Evolutionary conservation across 2,113 vertebrate genomes (phyloP), one percentile per base, ranked within the genome.

Genomic region (Tympanuchus pallidicinctus): DNA sequence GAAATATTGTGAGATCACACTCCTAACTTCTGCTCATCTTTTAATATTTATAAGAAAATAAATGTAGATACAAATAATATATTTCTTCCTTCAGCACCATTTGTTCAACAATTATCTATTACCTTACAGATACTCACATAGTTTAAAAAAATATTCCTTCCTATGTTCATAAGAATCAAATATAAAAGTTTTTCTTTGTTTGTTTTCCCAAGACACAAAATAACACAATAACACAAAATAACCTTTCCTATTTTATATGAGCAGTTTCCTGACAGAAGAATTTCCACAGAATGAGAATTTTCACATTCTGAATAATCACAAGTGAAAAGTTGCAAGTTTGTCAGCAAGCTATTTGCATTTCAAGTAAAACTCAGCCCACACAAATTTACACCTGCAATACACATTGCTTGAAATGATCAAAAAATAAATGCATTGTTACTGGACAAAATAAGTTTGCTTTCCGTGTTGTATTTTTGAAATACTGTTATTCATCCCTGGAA

Each of bases 201-300:
- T 4, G 16, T 79, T 91, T 70, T 69, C 45, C 27, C 6, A 67
- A 52, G 22, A 52, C 7, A 57, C 11, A 56, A 1, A 25, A 19
- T 47, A 84, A 82, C 6, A 38, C 38, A 38, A 38, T 38, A 40
- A 61, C 30, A 57, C 11, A 56, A 1, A 25, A 19, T 47, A 84
- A 82, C 6, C 4, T 52, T 63, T 84, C n/a, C 3, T 47, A 20
- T 65, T 91, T 92, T 43, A 50, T 72, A 8, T 81, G 25, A 82
- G 6, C 3, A 65, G 25, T 76, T 79, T 87, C 36, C 7, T 82
- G 32, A 30, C 17, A 24, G 18, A 92, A 84, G 8, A 79, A 76
- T 8, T 87, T 79, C 9, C 56, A n/a, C 18, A 79, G 92, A 87
- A 85, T 66, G 43, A 79, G 36, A 67, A 83, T 90, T 90, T 95